A percentile compares a stretch with the other conserved stretches of the same genome.
Conservation (phyloP, 2,797 vertebrate genomes). For the Liasis olivaceus region DNA sequence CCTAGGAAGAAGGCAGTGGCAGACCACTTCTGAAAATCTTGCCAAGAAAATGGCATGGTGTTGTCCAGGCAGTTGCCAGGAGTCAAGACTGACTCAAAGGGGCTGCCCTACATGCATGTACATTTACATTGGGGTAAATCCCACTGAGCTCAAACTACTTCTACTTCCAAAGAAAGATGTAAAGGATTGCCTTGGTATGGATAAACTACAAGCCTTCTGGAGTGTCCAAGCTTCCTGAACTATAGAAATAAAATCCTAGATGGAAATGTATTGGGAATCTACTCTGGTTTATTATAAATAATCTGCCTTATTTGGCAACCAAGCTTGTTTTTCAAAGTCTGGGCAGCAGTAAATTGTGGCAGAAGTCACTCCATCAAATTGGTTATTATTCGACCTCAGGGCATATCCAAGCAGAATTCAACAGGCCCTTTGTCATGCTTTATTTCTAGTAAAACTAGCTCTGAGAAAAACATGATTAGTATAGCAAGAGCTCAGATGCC, state of each 20-base stretch:
- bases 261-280: slow-evolving; percentile 62
- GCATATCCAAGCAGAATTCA: slow-evolving; percentile 57
- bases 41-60: not conserved
- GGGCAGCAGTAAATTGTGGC: slow-evolving; percentile 51
- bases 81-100: not conserved
- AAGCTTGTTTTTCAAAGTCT: slow-evolving; percentile 59
- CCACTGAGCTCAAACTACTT: not conserved
- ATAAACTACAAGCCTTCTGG: not conserved
- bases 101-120: not conserved
- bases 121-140: not conserved
- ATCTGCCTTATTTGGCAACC: slow-evolving; percentile 69
- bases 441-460: slow-evolving; percentile 67
- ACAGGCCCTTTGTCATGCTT: slow-evolving; percentile 53
- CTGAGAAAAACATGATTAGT: slow-evolving; percentile 64
- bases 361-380: slow-evolving; percentile 66
- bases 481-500: slow-evolving; percentile 37
- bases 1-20: not conserved
- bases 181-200: not conserved
- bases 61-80: not conserved
- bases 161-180: not conserved
- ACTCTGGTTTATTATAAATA: slow-evolving; percentile 73
- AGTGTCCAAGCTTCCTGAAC: not conserved
- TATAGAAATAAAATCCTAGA: not conserved
- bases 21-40: not conserved
- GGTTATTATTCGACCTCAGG: slow-evolving; percentile 68